Evolutionary conservation across 2,888 invertebrate genomes (phyloP).

Genomic region (Lapara coniferarum): DNA sequence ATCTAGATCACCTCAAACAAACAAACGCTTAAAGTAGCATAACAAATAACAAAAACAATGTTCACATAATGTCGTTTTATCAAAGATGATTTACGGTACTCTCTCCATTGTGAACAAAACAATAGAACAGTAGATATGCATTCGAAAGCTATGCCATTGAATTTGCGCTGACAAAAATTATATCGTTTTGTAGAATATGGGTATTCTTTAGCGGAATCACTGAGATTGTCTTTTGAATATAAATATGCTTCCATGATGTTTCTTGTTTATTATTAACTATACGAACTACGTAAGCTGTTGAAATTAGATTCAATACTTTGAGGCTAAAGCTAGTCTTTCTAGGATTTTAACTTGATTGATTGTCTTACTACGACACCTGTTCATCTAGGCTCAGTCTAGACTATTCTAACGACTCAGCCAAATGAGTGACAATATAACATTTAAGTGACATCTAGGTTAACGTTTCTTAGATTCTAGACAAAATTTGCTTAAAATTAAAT

Average conservation of each 20-base stretch:
- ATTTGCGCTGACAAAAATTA: constrained; percentile 8
- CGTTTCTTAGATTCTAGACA: no score
- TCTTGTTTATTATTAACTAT: no score
- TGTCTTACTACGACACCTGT: no score
- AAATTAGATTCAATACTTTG: no score
- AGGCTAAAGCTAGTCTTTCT: no score
- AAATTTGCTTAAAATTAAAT: no score
- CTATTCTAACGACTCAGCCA: no score
- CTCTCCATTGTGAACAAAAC: constrained; percentile 27
- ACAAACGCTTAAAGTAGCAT: not conserved
- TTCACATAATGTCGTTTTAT: constrained; percentile 24
- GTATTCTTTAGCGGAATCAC: not conserved
- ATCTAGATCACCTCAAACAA: not conserved
- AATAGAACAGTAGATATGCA: constrained; percentile 1
- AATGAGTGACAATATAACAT: no score
- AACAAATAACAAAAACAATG: constrained; percentile 12
- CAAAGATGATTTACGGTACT: constrained; percentile 16
- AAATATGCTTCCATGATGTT: not conserved
- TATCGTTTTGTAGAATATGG: not conserved
- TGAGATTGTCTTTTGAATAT: not conserved
- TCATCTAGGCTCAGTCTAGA: no score
- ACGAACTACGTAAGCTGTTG: no score
- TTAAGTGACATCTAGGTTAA: no score
- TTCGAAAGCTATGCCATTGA: constrained; percentile 24
- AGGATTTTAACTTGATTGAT: no score